These are phyloP conservation scores for Ctenomys sociabilis DNA, from an alignment of 2,113 vertebrate species.

Conservation along the genomic window DNA sequence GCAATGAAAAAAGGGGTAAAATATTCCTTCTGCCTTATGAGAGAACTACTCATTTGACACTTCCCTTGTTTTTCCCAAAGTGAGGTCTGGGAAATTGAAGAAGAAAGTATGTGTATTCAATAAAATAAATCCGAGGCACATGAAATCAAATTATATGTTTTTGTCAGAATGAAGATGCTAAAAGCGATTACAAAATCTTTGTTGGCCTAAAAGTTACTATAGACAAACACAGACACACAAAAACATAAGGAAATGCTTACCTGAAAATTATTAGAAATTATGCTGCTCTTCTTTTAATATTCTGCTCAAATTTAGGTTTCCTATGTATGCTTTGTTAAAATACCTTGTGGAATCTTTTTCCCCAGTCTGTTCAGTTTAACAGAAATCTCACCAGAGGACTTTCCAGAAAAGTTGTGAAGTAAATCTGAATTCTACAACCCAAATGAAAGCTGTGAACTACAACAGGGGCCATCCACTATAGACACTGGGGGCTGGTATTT, in stretches of 20 bases:
- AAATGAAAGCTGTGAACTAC: slow-evolving; percentile 67
- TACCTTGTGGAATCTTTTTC: slow-evolving; percentile 70
- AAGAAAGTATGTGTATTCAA: background rate
- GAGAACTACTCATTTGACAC: background rate
- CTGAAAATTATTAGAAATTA: slow-evolving; percentile 9
- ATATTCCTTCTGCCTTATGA: background rate
- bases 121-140: background rate
- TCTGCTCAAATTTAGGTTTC: slow-evolving; percentile 52
- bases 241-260: no score
- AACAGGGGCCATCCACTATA: slow-evolving; percentile 72
- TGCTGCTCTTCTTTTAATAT: slow-evolving; percentile 70
- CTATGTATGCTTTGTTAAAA: slow-evolving; percentile 77
- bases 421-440: slow-evolving; percentile 74
- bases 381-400: slow-evolving; percentile 74
- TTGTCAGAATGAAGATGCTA: background rate
- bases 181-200: background rate
- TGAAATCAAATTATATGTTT: background rate
- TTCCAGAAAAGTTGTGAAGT: slow-evolving; percentile 78
- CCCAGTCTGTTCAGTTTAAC: slow-evolving; percentile 77
- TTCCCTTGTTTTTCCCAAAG: background rate
- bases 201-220: background rate
- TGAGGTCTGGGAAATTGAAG: background rate
- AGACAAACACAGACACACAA: background rate
- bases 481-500: slow-evolving; percentile 56
- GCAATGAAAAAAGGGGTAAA: background rate